Percentiles rank a stretch among this genome's conserved stretches.
phyloP scores from a whole-genome alignment of 2,113 vertebrate species.

The Struthidea cinerea region DNA sequence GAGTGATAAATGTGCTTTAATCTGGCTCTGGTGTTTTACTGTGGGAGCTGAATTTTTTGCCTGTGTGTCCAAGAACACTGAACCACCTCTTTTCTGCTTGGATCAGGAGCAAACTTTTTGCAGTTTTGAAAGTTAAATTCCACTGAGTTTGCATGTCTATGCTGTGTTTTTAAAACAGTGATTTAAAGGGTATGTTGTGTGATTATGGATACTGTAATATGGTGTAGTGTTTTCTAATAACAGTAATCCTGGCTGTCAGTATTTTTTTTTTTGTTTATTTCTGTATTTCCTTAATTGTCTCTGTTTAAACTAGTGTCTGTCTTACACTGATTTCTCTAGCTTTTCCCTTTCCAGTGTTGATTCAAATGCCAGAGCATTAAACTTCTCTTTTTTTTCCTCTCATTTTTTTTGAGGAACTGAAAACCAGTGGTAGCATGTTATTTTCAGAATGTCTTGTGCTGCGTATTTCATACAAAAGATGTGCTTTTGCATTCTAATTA shows the following conservation, averaged over 20 bases:
- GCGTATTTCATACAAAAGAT: background rate
- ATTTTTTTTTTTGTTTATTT: background rate
- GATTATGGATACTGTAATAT: background rate
- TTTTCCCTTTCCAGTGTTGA: background rate
- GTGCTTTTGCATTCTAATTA: background rate
- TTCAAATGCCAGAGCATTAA: background rate
- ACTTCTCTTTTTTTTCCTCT: background rate
- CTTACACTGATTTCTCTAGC: background rate
- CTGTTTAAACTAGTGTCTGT: background rate
- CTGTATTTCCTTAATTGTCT: background rate
- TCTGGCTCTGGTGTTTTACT: background rate
- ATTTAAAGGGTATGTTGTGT: background rate
- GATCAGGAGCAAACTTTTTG: background rate
- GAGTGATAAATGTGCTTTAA: background rate
- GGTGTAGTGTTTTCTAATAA: background rate
- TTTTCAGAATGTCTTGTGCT: background rate
- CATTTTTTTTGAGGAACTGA: background rate
- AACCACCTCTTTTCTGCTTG: background rate
- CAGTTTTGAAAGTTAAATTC: background rate
- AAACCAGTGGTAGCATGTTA: background rate
- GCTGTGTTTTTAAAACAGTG: background rate
- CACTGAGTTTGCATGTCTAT: background rate
- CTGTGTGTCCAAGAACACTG: background rate
- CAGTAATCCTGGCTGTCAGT: background rate
- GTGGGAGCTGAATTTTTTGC: background rate